Evolutionary conservation across 2,888 invertebrate species (phyloP).

Genomic region (Drosophila mettleri): DNA sequence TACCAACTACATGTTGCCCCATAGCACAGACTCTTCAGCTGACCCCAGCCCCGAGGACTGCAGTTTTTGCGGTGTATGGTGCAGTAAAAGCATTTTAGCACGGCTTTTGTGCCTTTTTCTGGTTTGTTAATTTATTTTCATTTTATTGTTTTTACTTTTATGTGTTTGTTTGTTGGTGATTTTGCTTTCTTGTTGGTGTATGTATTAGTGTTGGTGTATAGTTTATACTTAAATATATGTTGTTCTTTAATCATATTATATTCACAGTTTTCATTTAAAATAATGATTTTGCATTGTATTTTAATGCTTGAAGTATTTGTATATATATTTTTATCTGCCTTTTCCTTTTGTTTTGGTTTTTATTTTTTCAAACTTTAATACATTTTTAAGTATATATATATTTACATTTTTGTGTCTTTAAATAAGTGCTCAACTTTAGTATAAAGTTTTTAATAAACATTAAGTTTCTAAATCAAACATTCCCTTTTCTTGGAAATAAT

Average conservation of each 20-base stretch:
- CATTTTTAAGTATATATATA: conserved; percentile 46
- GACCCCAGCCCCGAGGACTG: background rate
- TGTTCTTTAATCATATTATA: conserved; percentile 71
- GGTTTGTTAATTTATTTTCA: conserved; percentile 70
- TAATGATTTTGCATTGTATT: conserved; percentile 45
- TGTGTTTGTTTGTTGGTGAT: conserved; percentile 31
- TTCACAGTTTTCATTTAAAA: conserved; percentile 78
- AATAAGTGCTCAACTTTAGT: conserved; percentile 53
- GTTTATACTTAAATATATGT: conserved; percentile 71
- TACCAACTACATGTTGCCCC: background rate
- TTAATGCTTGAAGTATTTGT: conserved; percentile 33
- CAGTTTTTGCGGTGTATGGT: conserved; percentile 26
- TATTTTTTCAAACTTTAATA: conserved; percentile 36
- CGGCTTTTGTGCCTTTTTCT: conserved; percentile 45
- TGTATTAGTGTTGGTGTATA: conserved; percentile 22
- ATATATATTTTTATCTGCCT: conserved; percentile 18
- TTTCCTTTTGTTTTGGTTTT: background rate
- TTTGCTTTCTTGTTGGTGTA: conserved; percentile 8
- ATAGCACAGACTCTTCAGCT: background rate
- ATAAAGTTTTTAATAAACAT: conserved; percentile 40
- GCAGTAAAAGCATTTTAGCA: conserved; percentile 77
- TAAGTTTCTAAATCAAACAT: conserved; percentile 37
- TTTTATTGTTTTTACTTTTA: conserved; percentile 62
- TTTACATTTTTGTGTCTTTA: conserved; percentile 59
- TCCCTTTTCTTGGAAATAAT: conserved; percentile 37